phyloP scores from a whole-genome alignment of 2,113 vertebrate genomes.

The Stegostoma tigrinum region DNA sequence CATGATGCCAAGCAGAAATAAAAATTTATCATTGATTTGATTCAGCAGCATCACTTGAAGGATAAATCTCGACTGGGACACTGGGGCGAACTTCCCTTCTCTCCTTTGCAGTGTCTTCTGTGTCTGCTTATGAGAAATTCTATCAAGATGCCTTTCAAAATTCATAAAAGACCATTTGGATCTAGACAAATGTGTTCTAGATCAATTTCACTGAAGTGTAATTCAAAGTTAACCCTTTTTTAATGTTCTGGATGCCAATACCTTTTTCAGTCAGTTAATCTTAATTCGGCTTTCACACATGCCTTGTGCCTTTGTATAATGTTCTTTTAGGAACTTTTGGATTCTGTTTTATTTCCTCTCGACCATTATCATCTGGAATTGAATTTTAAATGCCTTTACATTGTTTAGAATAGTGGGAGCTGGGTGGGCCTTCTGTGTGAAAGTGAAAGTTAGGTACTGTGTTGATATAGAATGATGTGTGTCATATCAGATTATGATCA shows the following conservation, averaged over 20 bases:
- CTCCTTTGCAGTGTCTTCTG: not conserved
- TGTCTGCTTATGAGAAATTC: not conserved
- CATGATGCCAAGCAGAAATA: not conserved
- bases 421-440: not conserved
- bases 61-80: not conserved
- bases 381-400: not conserved
- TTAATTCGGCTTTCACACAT: not conserved
- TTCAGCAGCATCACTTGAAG: not conserved
- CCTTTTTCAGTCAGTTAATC: not conserved
- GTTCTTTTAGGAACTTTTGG: not conserved
- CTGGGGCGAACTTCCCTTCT: not conserved
- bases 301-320: not conserved
- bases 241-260: not conserved
- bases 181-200: not conserved
- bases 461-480: not conserved
- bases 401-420: not conserved
- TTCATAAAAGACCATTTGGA: not conserved
- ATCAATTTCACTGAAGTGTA: not conserved
- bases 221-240: not conserved
- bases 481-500: too few relatives aligned
- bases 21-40: not conserved
- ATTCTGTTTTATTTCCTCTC: not conserved
- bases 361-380: not conserved
- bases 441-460: not conserved
- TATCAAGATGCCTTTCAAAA: not conserved